A percentile compares a stretch with the other conserved stretches of the same genome.
These are phyloP conservation scores for Phytoseiulus persimilis DNA, from an alignment of 2,888 invertebrate species.

Conservation along the genomic window DNA sequence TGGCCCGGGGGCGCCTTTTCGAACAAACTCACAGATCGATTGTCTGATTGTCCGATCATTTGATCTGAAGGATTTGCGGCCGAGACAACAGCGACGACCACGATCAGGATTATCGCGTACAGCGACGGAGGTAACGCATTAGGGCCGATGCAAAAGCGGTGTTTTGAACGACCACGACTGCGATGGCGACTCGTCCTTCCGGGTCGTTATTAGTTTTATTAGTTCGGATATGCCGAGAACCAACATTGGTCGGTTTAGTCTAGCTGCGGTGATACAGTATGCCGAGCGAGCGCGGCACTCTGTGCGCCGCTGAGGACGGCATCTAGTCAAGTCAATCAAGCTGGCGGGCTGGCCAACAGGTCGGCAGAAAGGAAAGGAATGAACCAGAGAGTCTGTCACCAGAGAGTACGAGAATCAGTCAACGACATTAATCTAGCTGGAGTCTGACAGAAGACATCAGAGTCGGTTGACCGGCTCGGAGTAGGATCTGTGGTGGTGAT, in stretches of 20 bases:
- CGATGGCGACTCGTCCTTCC: neutral
- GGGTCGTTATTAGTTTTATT: neutral
- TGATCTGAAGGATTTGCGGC: too few species aligned
- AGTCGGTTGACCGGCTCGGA: neutral
- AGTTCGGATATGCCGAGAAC: neutral
- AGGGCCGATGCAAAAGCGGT: neutral
- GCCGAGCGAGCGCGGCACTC: neutral
- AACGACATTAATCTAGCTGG: neutral
- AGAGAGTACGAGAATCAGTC: neutral
- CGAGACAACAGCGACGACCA: neutral
- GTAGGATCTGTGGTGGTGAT: neutral
- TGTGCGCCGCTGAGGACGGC: neutral
- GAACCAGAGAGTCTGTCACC: neutral
- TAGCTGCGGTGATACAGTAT: neutral
- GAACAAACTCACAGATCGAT: too few species aligned
- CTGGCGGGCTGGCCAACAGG: neutral
- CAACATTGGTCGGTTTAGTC: neutral
- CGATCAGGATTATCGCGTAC: neutral
- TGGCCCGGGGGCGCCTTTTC: too few species aligned
- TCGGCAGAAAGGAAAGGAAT: neutral
- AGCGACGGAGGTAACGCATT: neutral
- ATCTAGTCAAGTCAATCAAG: neutral
- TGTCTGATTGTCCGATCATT: too few species aligned
- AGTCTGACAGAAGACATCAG: neutral
- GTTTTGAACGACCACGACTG: neutral